Conservation (phyloP, 1,140 invertebrate species). For the Eulimnadia texana region DNA sequence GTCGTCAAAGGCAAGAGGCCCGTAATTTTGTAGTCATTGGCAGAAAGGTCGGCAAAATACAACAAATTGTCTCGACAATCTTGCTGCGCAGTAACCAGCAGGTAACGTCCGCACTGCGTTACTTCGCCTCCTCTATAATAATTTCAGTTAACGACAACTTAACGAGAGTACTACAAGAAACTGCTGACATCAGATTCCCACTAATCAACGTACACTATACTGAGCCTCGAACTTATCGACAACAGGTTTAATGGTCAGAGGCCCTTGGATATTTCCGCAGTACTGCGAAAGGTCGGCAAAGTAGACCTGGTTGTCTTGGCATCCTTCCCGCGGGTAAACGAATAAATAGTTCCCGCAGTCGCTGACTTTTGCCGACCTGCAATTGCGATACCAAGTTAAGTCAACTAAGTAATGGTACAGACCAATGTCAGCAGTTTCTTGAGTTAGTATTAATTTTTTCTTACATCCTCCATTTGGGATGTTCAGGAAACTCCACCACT, state of each 20-base stretch:
- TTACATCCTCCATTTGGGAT: slow-evolving; percentile 86
- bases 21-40: slow-evolving; percentile 34
- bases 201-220: not conserved
- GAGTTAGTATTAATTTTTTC: slow-evolving; percentile 23
- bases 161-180: not conserved
- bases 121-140: slow-evolving; percentile 52
- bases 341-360: slow-evolving; percentile 6
- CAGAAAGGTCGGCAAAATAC: slow-evolving; percentile 58
- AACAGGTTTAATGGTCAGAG: not conserved
- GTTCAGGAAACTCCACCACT: slow-evolving; percentile 76
- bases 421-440: not conserved
- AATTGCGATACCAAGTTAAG: not conserved
- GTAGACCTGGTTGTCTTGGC: slow-evolving; percentile 8
- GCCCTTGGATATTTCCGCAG: not conserved
- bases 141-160: not conserved
- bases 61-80: slow-evolving; percentile 79
- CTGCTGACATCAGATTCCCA: not conserved
- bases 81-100: slow-evolving; percentile 60
- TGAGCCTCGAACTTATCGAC: slow-evolving; percentile 2
- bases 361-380: not conserved
- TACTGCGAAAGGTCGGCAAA: not conserved
- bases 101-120: slow-evolving; percentile 80
- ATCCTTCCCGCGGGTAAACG: slow-evolving; percentile 8
- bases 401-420: not conserved
- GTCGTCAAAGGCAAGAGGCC: slow-evolving; percentile 49